Evolutionary conservation across 2,888 invertebrate genomes (phyloP).

Genomic region (Agriopis aurantiaria): DNA sequence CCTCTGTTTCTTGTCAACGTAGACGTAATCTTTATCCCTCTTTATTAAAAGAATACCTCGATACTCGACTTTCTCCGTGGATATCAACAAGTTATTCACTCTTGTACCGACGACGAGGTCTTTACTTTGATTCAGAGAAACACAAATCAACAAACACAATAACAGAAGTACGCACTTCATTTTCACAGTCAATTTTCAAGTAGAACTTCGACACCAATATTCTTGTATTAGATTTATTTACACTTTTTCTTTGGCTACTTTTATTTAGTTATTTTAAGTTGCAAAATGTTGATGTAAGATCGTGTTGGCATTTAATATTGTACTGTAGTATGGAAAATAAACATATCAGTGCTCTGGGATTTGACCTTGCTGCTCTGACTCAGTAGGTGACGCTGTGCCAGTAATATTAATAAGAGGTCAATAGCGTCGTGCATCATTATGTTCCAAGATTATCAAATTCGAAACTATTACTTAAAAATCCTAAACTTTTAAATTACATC

Average conservation of each 20-base stretch:
- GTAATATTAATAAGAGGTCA: constrained; percentile 35
- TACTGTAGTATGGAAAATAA: constrained; percentile 61
- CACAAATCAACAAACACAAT: constrained; percentile 60
- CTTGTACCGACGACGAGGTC: constrained; percentile 72
- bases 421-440: constrained; percentile 19
- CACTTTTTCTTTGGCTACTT: not conserved
- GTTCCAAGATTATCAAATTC: not conserved
- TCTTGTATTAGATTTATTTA: not conserved
- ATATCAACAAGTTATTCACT: constrained; percentile 74
- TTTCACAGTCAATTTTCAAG: constrained; percentile 42
- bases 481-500: too few relatives aligned
- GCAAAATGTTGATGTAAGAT: constrained; percentile 50
- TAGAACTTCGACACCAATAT: not conserved
- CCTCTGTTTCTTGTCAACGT: constrained; percentile 70
- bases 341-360: constrained; percentile 57
- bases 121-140: constrained; percentile 64
- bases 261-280: not conserved
- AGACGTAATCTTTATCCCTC: constrained; percentile 74
- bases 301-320: constrained; percentile 42
- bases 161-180: constrained; percentile 64
- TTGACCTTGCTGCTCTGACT: constrained; percentile 58
- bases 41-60: constrained; percentile 64
- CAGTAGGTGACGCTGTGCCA: constrained; percentile 18
- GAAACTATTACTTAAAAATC: too few relatives aligned
- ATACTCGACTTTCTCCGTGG: constrained; percentile 71